Conservation (phyloP, 2,888 invertebrate species). For the Habrosyne pyritoides region DNA sequence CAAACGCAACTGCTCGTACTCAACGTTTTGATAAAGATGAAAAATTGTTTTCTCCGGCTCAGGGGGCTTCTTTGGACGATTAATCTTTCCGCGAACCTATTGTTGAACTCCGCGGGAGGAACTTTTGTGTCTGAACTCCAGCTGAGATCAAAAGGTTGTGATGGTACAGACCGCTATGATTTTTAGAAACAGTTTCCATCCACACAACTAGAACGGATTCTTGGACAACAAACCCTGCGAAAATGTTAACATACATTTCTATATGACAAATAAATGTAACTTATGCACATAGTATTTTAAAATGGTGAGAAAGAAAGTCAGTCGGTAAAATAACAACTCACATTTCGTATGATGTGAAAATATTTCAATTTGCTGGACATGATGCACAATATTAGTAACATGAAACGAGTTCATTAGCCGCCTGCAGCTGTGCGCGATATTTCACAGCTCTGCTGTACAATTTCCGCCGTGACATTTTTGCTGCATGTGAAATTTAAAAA, state of each 20-base stretch:
- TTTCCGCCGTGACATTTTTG: conserved; percentile 65
- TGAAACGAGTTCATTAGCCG: conserved; percentile 74
- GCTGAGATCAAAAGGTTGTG: conserved; percentile 73
- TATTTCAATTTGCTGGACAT: conserved; percentile 55
- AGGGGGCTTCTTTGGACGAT: conserved; percentile 74
- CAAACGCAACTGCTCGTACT: conserved; percentile 50
- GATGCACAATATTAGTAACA: conserved; percentile 69
- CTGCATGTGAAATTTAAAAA: conserved; percentile 57
- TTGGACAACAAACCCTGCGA: background rate
- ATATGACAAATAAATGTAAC: conserved; percentile 11
- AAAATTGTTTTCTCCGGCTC: conserved; percentile 75
- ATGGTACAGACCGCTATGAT: conserved; percentile 59
- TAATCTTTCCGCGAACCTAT: conserved; percentile 78
- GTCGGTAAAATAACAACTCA: background rate
- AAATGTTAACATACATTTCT: conserved; percentile 29
- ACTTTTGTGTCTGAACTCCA: conserved; percentile 75
- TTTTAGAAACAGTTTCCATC: conserved; percentile 48
- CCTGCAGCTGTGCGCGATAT: conserved; percentile 68
- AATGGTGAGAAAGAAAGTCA: background rate
- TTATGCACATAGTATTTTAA: background rate
- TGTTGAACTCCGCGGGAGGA: conserved; percentile 69
- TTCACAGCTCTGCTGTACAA: conserved; percentile 59
- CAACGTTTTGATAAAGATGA: conserved; percentile 80
- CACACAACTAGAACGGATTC: conserved; percentile 25
- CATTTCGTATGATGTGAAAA: conserved; percentile 11